Percentiles rank a stretch among this genome's conserved stretches.
Evolutionary conservation across 2,113 vertebrate species (phyloP).

Genomic region (Lanius collurio): DNA sequence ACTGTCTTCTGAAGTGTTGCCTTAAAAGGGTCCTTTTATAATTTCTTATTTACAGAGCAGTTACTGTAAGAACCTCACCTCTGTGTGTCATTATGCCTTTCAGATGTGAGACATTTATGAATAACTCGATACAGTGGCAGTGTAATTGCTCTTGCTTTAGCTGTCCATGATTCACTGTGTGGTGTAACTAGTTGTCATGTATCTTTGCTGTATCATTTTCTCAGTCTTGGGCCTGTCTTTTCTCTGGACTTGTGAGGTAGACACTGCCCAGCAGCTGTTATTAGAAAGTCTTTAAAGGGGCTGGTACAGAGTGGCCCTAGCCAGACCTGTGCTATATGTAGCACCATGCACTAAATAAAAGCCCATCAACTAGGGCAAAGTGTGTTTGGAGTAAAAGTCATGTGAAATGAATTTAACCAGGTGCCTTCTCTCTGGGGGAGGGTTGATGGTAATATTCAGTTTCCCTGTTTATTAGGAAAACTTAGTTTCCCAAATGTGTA

Average conservation of each 20-base stretch:
- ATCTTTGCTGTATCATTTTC: background rate
- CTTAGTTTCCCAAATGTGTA: background rate
- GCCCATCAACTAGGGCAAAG: background rate
- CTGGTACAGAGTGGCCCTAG: background rate
- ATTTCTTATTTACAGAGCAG: background rate
- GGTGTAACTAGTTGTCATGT: background rate
- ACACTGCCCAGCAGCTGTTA: background rate
- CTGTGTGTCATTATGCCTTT: background rate
- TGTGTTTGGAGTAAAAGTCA: background rate
- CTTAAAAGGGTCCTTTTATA: background rate
- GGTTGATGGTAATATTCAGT: background rate
- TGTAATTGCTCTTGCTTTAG: background rate
- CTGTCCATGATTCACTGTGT: background rate
- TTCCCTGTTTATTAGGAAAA: background rate
- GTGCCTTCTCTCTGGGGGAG: background rate
- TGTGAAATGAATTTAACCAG: background rate
- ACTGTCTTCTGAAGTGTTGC: background rate
- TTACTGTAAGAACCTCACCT: background rate
- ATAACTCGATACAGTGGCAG: background rate
- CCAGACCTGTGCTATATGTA: background rate
- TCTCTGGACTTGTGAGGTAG: background rate
- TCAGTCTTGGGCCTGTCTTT: background rate
- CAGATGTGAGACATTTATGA: background rate
- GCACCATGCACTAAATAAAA: background rate
- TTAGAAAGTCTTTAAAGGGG: background rate